A percentile compares a stretch with the other conserved stretches of the same genome.
Evolutionary conservation across 2,888 invertebrate species (phyloP).

Genomic region (Ennomos fuscantarius): DNA sequence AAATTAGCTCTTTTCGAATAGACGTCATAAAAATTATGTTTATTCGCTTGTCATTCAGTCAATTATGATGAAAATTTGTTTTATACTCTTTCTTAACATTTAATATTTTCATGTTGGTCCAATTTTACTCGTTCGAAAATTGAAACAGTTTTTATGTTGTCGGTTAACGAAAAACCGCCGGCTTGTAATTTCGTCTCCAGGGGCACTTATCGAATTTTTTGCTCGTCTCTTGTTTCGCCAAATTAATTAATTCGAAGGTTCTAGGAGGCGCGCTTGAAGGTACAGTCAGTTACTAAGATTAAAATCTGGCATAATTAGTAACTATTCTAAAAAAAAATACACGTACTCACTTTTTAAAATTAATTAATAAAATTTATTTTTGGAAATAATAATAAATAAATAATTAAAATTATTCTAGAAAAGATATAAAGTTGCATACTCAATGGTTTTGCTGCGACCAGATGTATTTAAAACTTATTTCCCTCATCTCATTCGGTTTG

Average conservation of each 20-base stretch:
- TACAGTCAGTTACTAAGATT: conserved; percentile 5
- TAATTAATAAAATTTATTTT: no score
- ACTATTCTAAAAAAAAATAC: no score
- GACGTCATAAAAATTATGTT: no score
- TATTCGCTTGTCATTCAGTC: no score
- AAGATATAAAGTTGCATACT: no score
- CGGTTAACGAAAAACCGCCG: conserved; percentile 27
- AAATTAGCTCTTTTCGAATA: no score
- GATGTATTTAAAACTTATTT: no score
- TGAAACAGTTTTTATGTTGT: conserved; percentile 36
- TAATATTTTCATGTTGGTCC: conserved; percentile 23
- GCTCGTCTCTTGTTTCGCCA: conserved; percentile 42
- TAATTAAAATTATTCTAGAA: no score
- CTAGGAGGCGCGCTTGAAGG: conserved; percentile 13
- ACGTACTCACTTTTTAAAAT: no score
- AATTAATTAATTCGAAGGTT: conserved; percentile 56
- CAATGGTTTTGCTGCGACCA: no score
- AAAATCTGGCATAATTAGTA: neutral
- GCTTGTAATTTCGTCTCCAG: conserved; percentile 42
- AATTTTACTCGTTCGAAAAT: conserved; percentile 30
- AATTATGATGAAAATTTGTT: neutral
- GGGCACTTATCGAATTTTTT: conserved; percentile 47
- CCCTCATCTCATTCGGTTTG: no score
- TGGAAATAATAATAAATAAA: no score
- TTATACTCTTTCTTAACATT: neutral